Percentiles rank a stretch among this genome's conserved stretches.
Conservation (phyloP, 2,888 invertebrate genomes). For the Coelinius sp. region DNA sequence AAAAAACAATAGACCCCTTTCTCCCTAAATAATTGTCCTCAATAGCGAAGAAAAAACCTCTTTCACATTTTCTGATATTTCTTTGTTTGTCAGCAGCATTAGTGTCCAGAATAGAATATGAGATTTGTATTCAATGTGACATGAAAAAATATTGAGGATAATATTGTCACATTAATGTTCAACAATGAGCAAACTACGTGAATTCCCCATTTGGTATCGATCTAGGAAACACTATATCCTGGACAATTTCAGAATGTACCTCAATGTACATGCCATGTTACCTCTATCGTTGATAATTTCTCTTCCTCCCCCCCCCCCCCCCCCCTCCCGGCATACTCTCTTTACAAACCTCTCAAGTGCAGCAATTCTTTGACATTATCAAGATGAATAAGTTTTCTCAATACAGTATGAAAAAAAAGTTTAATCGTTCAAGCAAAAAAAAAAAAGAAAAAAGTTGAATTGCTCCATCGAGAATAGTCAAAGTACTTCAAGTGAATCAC, state of each 20-base stretch:
- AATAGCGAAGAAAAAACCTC: no score
- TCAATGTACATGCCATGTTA: not conserved
- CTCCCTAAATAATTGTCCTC: no score
- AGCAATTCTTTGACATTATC: not conserved
- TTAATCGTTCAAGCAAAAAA: slow-evolving; percentile 6
- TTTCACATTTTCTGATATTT: no score
- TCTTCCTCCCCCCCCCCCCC: not conserved
- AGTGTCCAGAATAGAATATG: no score
- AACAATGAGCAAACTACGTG: not conserved
- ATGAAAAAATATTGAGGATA: no score
- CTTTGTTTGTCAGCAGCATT: no score
- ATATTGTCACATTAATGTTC: no score
- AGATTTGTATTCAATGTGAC: no score
- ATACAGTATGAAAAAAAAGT: not conserved
- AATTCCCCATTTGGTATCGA: not conserved
- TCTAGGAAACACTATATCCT: not conserved
- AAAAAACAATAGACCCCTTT: no score
- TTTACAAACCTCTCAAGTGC: not conserved
- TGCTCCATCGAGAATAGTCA: not conserved
- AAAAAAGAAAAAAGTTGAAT: no score
- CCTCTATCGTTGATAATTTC: not conserved
- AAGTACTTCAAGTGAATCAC: not conserved
- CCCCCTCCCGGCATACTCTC: no score
- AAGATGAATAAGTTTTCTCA: not conserved
- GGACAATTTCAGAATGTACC: not conserved